Evolutionary conservation across 1,140 invertebrate genomes (phyloP).

Genomic region (Camponotus floridanus): DNA sequence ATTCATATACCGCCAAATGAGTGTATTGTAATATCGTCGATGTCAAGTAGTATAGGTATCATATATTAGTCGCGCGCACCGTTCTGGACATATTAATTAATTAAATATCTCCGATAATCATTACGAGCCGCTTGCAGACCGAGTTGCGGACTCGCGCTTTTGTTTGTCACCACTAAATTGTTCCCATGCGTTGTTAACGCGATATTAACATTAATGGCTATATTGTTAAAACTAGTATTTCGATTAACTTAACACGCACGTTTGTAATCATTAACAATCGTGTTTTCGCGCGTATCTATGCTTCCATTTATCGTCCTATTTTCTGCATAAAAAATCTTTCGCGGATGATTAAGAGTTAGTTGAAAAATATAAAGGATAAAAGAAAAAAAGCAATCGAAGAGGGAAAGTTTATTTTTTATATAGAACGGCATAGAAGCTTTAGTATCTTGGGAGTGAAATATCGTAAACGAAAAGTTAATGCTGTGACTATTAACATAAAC

Average conservation of each 20-base stretch:
- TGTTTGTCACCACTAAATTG: constrained; percentile 78
- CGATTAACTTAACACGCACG: constrained; percentile 79
- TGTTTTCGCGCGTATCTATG: neutral
- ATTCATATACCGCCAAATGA: constrained; percentile 60
- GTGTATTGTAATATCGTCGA: constrained; percentile 62
- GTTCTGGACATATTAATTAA: constrained; percentile 80
- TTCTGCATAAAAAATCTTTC: constrained; percentile 5
- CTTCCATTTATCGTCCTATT: constrained; percentile 16
- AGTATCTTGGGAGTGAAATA: neutral
- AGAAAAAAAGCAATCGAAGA: neutral
- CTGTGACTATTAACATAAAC: constrained; percentile 33
- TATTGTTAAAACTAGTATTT: constrained; percentile 83
- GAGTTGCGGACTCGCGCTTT: constrained; percentile 68
- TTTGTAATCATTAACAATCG: constrained; percentile 76
- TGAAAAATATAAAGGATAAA: neutral
- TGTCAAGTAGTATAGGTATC: constrained; percentile 52
- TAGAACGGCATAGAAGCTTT: neutral
- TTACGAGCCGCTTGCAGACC: constrained; percentile 65
- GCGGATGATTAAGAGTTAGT: neutral
- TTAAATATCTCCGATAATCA: constrained; percentile 83
- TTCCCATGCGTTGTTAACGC: constrained; percentile 75
- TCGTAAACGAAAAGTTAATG: constrained; percentile 21
- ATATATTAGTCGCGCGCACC: constrained; percentile 65
- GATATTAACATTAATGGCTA: constrained; percentile 83
- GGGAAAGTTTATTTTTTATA: neutral